Evolutionary conservation across 2,113 vertebrate species (phyloP), one percentile per base, ranked within the genome.

Genomic region (Coregonus clupeaformis): DNA sequence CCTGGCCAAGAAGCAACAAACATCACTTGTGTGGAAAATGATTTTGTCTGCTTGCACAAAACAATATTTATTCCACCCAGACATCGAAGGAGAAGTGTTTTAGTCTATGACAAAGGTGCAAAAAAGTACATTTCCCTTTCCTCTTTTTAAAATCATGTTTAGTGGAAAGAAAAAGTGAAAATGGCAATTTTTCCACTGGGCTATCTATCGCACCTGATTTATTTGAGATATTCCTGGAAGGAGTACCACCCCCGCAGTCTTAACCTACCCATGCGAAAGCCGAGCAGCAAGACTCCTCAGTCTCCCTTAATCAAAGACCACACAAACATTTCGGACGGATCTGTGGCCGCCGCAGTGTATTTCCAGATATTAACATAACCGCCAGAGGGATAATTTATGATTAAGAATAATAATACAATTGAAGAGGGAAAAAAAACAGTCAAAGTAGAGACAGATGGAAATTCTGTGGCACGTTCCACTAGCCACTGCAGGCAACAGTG

Each of bases 161-260:
- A 14, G 88, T 52, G 49, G 49, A 52, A 52, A 52, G 14, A 52
- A 52, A 52, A 52, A 52, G 16, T 52, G 49, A 52, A 52, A 16
- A 52, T 52, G 14, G 49, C 16, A 0, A 52, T 16, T 52, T 52
- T 91, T 91, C 90, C 90, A 68, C 79, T 86, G 77, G 59, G 85
- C 89, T 69, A 86, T 91, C 89, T 69, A 86, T 91, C 88, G 90
- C 88, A 93, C 90, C 89, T 91, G 91, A 91, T 91, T 92, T 91
- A 90, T 91, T 84, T 91, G 85, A 91, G 85, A 89, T 89, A 86
- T 89, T 91, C 89, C 89, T 92, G 91, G 86, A 92, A 92, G 77
- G 83, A 77, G 71, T 85, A 87, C 88, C 87, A 78, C 84, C 75
- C 77, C 84, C 52, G 67, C 79, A 77, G 84, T 80, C 80, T 84